Evolutionary conservation across 2,113 vertebrate genomes (phyloP), one percentile per base, ranked within the genome.

Genomic region (Pardalotus punctatus): DNA sequence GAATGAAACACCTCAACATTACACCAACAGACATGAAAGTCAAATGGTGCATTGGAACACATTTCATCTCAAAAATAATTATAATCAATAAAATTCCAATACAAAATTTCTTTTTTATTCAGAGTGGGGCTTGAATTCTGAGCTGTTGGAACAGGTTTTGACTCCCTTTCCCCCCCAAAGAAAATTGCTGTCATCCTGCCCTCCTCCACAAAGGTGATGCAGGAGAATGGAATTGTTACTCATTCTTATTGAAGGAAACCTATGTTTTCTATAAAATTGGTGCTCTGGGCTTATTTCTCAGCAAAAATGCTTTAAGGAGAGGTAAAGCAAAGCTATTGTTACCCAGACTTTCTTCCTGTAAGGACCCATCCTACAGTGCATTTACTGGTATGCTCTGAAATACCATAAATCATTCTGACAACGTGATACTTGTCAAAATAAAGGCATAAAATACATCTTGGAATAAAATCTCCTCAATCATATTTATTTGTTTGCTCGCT

Each of bases 401-500:
- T 72, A 76, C 69, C 96, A 97, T 97, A 97, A 97, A 97, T 97
- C 97, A 97, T 95, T 74, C 77, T 94, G 94, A 96, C 96, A 93
- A 94, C 36, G 40, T 51, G 94, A 90, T 94, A 82, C 95, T 95
- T 96, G 96, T 96, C 97, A 97, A 96, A 96, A 97, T 96, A 96
- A 90, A 96, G 86, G 95, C 95, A 92, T 77, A 91, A 96, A 96
- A 92, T 80, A 91, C 54, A 53, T 94, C 94, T 94, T 36, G 57
- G 88, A 84, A 88, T 94, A 91, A 96, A 96, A 96, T 96, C 85
- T 79, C 88, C 84, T 89, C 86, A 60, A 73, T 93, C 77, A 73
- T 95, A 94, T 96, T 96, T 92, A 95, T 96, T 95, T 92, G 90
- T 94, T 95, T 96, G 95, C 89, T 95, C 42, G 23, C 73, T 96